These are phyloP conservation scores for Cryptophagus acutangulus DNA, from an alignment of 2,888 invertebrate genomes.

Conservation along the genomic window DNA sequence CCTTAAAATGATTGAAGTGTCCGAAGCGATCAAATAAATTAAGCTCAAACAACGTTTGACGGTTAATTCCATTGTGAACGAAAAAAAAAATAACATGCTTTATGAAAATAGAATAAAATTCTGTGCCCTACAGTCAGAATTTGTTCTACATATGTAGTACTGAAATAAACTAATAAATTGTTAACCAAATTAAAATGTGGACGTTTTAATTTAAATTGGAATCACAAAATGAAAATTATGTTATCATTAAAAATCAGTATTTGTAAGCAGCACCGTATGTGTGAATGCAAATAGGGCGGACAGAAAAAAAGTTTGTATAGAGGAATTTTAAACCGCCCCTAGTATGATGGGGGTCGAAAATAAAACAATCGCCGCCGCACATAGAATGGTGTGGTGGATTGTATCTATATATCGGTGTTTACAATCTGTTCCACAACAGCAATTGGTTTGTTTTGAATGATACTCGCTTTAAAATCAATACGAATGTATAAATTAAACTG, in stretches of 20 bases:
- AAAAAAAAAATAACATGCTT: too few relatives aligned
- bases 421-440: constrained; percentile 2
- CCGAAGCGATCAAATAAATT: too few relatives aligned
- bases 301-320: neutral
- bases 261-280: constrained; percentile 2
- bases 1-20: constrained; percentile 20
- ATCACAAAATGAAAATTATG: constrained; percentile 1
- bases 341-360: neutral
- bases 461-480: neutral
- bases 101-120: too few relatives aligned
- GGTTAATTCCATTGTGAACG: too few relatives aligned
- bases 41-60: too few relatives aligned
- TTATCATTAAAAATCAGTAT: constrained; percentile 1
- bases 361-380: constrained; percentile 2
- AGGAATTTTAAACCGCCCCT: neutral
- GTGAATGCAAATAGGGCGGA: constrained; percentile 2
- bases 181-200: neutral
- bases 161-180: neutral
- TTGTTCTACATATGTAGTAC: too few relatives aligned
- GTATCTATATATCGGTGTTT: neutral
- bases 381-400: too few relatives aligned
- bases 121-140: too few relatives aligned
- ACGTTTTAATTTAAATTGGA: constrained; percentile 1
- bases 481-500: neutral
- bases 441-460: neutral